Evolutionary conservation across 2,888 invertebrate genomes (phyloP).

Genomic region (Metalampra italica): DNA sequence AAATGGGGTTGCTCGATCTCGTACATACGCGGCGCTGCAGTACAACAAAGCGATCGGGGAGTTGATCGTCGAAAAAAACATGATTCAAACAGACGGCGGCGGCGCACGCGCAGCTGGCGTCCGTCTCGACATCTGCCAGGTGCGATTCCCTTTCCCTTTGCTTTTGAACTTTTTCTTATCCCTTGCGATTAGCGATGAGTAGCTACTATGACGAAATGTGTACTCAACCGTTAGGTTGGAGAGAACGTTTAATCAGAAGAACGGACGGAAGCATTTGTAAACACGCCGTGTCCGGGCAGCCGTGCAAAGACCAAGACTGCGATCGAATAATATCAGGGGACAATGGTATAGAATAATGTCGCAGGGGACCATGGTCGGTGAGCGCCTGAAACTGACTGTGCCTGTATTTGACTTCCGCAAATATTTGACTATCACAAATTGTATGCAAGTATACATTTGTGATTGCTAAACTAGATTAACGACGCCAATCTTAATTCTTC

Average conservation of each 20-base stretch:
- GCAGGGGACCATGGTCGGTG: slow-evolving; percentile 27
- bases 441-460: slow-evolving; percentile 2
- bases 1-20: slow-evolving; percentile 7
- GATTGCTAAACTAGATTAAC: background rate
- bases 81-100: slow-evolving; percentile 21
- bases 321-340: slow-evolving; percentile 26
- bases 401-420: slow-evolving; percentile 41
- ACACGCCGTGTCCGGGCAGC: background rate
- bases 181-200: slow-evolving; percentile 1
- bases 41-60: slow-evolving; percentile 12
- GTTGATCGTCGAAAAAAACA: slow-evolving; percentile 15
- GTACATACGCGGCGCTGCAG: slow-evolving; percentile 12
- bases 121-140: slow-evolving; percentile 33
- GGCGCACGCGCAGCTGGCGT: slow-evolving; percentile 47
- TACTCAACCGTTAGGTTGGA: background rate
- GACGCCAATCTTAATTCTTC: too few species aligned
- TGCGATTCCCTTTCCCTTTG: slow-evolving; percentile 13
- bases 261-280: slow-evolving; percentile 5
- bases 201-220: background rate
- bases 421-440: slow-evolving; percentile 27
- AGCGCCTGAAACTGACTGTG: slow-evolving; percentile 38
- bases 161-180: slow-evolving; percentile 7
- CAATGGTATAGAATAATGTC: slow-evolving; percentile 1
- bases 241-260: background rate
- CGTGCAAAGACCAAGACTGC: slow-evolving; percentile 9